Conservation (phyloP, 2,888 invertebrate species). For the Volucella inflata region DNA sequence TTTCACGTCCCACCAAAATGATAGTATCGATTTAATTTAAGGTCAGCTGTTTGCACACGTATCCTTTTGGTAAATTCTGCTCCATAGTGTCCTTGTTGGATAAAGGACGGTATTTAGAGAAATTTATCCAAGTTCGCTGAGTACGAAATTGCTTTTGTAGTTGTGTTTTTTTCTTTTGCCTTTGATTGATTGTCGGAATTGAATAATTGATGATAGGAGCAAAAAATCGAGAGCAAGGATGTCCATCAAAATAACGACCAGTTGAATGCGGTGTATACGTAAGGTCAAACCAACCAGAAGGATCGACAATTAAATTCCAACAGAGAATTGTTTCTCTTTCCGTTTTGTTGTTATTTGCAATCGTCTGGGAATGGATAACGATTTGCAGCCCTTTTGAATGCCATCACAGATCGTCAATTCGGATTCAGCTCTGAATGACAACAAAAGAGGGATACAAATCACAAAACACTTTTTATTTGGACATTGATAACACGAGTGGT, state of each 20-base stretch:
- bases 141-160: constrained; percentile 1
- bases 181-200: constrained; percentile 59
- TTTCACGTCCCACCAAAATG: not conserved
- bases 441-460: no score
- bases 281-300: constrained; percentile 18
- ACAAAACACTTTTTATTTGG: no score
- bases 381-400: no score
- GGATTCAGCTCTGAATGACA: no score
- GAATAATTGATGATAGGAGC: constrained; percentile 63
- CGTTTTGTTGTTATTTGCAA: no score
- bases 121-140: not conserved
- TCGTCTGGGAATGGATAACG: no score
- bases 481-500: no score
- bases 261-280: constrained; percentile 41
- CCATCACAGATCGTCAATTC: no score
- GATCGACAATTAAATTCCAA: constrained; percentile 7
- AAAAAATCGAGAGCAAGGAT: not conserved
- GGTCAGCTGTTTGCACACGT: constrained; percentile 58
- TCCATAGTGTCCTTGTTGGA: constrained; percentile 28
- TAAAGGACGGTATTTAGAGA: not conserved
- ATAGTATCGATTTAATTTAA: constrained; percentile 67
- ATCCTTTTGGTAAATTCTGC: constrained; percentile 40
- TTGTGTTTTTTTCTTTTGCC: not conserved
- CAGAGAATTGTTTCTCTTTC: not conserved
- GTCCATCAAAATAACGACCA: constrained; percentile 31